phyloP scores from a whole-genome alignment of 2,113 vertebrate genomes.

The Halichoeres trimaculatus region DNA sequence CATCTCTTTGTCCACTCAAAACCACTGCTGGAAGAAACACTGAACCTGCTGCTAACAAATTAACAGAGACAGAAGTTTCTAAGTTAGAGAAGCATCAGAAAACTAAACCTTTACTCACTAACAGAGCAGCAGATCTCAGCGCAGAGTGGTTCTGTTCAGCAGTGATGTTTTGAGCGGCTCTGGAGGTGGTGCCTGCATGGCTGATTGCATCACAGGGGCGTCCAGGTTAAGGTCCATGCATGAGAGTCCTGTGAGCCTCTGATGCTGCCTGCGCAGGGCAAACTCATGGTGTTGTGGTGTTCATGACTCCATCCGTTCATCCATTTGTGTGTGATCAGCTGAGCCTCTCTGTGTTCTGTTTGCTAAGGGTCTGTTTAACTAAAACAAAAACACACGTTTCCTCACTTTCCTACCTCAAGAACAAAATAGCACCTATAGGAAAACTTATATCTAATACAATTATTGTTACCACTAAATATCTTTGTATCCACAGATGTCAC shows the following conservation, averaged over 20 bases:
- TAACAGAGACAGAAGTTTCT: not conserved
- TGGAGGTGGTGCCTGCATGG: conserved; percentile 69
- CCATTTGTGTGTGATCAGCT: conserved; percentile 42
- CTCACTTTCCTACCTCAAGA: not conserved
- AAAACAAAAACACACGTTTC: conserved; percentile 13
- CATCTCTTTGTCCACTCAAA: conserved; percentile 73
- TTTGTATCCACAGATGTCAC: no score
- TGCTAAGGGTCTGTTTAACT: conserved; percentile 47
- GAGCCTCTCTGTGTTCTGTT: conserved; percentile 34
- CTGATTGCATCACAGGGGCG: conserved; percentile 55
- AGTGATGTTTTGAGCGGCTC: conserved; percentile 68
- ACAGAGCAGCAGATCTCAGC: not conserved
- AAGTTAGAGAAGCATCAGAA: not conserved
- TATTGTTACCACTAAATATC: no score
- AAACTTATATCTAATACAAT: no score
- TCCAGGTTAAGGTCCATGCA: conserved; percentile 52
- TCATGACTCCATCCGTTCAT: conserved; percentile 9
- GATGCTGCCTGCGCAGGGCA: conserved; percentile 39
- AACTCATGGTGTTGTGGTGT: conserved; percentile 44
- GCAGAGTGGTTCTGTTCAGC: conserved; percentile 7
- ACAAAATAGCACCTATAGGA: not conserved
- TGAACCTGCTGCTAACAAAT: not conserved
- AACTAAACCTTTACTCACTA: not conserved
- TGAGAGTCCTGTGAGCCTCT: conserved; percentile 48
- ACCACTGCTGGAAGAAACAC: conserved; percentile 26